phyloP scores from a whole-genome alignment of 2,113 vertebrate species.

The Cichladusa arquata region DNA sequence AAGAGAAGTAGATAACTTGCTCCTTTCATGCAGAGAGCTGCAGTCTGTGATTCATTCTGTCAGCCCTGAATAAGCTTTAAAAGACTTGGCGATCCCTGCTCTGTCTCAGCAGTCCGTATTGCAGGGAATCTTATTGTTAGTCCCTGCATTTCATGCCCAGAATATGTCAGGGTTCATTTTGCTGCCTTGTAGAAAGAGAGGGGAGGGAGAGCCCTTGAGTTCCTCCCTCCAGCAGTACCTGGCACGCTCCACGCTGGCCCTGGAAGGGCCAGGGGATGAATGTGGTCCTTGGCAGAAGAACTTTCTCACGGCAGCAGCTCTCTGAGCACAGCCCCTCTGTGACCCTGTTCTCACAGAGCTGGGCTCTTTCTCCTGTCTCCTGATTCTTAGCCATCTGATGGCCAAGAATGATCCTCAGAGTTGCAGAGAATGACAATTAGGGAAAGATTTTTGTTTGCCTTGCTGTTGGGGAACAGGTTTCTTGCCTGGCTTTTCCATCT shows the following conservation, averaged over 20 bases:
- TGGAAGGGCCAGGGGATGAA: background rate
- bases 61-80: background rate
- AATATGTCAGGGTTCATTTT: conserved; percentile 24
- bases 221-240: background rate
- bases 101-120: background rate
- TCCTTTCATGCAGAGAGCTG: background rate
- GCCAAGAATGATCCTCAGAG: background rate
- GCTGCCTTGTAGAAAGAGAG: background rate
- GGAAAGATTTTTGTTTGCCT: background rate
- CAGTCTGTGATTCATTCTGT: background rate
- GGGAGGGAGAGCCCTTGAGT: background rate
- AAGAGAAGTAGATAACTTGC: background rate
- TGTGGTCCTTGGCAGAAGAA: background rate
- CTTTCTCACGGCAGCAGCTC: conserved; percentile 27
- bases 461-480: background rate
- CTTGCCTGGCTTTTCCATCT: background rate
- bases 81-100: background rate
- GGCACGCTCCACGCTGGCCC: background rate
- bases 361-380: background rate
- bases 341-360: background rate
- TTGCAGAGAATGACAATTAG: background rate
- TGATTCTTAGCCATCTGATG: background rate
- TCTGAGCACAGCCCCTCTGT: background rate
- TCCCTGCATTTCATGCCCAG: background rate
- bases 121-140: background rate